phyloP scores from a whole-genome alignment of 1,140 invertebrate genomes.

The Hylaeus anthracinus region DNA sequence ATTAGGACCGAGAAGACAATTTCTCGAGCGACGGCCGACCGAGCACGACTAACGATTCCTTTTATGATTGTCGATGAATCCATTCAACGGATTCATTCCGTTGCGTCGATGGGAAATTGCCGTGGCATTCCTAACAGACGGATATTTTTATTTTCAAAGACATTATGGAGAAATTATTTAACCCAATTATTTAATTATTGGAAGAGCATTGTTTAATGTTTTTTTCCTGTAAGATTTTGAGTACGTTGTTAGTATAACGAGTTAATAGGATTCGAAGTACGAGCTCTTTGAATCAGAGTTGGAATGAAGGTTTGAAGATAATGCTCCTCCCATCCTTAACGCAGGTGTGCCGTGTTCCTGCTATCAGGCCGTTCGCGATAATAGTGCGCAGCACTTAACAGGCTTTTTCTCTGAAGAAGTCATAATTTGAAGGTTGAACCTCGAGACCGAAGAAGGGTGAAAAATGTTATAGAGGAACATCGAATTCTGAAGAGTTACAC shows the following conservation, averaged over 20 bases:
- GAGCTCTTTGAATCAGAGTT: neutral
- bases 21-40: neutral
- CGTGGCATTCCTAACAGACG: no score
- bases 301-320: neutral
- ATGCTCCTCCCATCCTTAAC: neutral
- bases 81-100: no score
- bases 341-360: neutral
- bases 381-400: neutral
- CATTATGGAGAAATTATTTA: no score
- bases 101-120: no score
- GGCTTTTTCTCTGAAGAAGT: neutral
- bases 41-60: neutral
- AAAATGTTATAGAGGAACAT: neutral
- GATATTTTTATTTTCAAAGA: no score
- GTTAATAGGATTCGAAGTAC: neutral
- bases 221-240: no score
- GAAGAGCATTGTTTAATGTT: neutral
- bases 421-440: neutral
- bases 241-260: neutral
- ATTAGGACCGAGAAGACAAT: neutral
- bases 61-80: neutral
- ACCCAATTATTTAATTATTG: no score
- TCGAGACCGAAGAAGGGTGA: neutral
- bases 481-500: neutral
- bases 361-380: slow-evolving; percentile 7